A percentile compares a stretch with the other conserved stretches of the same genome.
Evolutionary conservation across 1,140 invertebrate species (phyloP).

Genomic region (Panulirus ornatus): DNA sequence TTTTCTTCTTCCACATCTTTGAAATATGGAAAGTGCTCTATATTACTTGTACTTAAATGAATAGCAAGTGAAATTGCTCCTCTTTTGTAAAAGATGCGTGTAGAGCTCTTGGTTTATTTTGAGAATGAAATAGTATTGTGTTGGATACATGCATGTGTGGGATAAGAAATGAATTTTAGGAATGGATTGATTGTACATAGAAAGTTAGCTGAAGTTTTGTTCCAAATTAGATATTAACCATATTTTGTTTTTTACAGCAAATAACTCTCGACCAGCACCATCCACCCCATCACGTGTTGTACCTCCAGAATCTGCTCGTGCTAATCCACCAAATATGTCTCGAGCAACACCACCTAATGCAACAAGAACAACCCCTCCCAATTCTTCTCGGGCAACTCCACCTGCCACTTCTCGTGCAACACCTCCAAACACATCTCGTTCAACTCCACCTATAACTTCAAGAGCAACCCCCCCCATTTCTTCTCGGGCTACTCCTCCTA

Average conservation of each 20-base stretch:
- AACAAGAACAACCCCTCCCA: slow-evolving; percentile 24
- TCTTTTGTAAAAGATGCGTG: too few species aligned
- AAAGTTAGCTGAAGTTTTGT: too few species aligned
- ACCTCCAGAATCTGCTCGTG: background rate
- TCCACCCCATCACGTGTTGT: slow-evolving; percentile 3
- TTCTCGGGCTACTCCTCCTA: slow-evolving; percentile 27
- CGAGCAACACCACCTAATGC: slow-evolving; percentile 36
- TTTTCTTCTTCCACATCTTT: too few species aligned
- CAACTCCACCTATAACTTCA: slow-evolving; percentile 44
- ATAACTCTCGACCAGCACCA: background rate
- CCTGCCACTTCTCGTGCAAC: slow-evolving; percentile 38
- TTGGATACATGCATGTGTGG: too few species aligned
- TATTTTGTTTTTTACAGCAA: background rate
- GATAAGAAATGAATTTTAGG: too few species aligned
- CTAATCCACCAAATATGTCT: background rate
- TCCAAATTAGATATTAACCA: too few species aligned
- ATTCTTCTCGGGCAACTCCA: slow-evolving; percentile 31
- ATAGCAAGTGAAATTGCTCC: too few species aligned
- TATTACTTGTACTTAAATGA: too few species aligned
- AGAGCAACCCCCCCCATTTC: slow-evolving; percentile 19
- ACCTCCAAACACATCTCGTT: slow-evolving; percentile 41
- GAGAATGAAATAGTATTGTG: too few species aligned
- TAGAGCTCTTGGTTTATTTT: too few species aligned
- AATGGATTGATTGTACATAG: too few species aligned
- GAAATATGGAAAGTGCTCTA: too few species aligned